Evolutionary conservation across 2,888 invertebrate genomes (phyloP).

Genomic region (Eupithecia insigniata): DNA sequence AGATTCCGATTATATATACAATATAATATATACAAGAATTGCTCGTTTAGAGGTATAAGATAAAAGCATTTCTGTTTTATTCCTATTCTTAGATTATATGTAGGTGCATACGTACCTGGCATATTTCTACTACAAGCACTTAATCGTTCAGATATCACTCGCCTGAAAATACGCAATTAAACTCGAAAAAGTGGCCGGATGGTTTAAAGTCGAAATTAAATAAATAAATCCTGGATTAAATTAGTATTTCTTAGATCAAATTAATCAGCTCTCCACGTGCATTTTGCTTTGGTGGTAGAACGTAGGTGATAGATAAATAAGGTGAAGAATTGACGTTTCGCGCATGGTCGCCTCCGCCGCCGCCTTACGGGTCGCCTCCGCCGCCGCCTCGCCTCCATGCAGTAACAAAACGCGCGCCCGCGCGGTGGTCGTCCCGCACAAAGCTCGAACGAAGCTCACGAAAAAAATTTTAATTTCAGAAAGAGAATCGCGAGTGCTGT

Average conservation of each 20-base stretch:
- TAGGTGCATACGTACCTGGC: not conserved
- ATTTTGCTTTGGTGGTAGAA: conserved; percentile 62
- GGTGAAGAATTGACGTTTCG: conserved; percentile 48
- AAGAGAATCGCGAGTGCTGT: conserved; percentile 58
- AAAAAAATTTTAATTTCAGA: conserved; percentile 10
- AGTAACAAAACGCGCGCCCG: conserved; percentile 69
- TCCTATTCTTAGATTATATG: not conserved
- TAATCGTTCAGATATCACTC: not conserved
- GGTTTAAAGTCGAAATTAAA: not conserved
- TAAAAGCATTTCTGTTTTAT: not conserved
- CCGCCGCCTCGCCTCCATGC: conserved; percentile 50
- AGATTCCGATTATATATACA: no score
- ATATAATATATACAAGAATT: no score
- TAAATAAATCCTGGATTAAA: not conserved
- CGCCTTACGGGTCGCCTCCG: conserved; percentile 41
- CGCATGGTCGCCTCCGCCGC: conserved; percentile 53
- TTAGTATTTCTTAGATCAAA: not conserved
- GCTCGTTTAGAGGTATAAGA: no score
- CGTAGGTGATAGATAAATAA: conserved; percentile 46
- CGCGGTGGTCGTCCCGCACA: conserved; percentile 70
- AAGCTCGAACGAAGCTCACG: conserved; percentile 45
- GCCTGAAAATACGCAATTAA: not conserved
- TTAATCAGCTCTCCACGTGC: conserved; percentile 31
- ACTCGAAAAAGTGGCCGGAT: not conserved
- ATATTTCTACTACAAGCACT: not conserved